Evolutionary conservation across 2,888 invertebrate genomes (phyloP), one percentile per base, ranked within the genome.

Genomic region (Diarsia dahlii): DNA sequence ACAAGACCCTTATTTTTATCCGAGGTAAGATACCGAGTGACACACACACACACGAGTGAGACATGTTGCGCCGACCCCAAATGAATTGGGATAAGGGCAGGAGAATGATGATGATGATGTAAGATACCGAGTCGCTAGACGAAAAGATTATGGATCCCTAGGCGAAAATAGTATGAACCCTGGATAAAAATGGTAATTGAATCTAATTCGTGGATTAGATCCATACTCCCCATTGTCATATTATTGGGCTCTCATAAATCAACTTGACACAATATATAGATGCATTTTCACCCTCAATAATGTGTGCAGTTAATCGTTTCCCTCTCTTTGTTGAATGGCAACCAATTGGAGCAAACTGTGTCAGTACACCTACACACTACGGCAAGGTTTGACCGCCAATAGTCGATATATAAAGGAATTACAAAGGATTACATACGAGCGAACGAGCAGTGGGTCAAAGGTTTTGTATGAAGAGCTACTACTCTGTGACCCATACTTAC

Each of bases 271-370:
- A 72, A 78, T 66, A 71, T 63, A 67, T 75, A 78, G 66, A 78
- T 81, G 76, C 66, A 78, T 76, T 82, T 81, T 74, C 76, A 76
- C 62, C 74, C 63, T 81, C 78, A 84, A 86, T 88, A 86, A 80
- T 83, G 80, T 85, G 84, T 87, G 81, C 86, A 85, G 87, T 90
- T 87, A 89, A 91, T 87, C 84, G 83, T 85, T 82, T 77, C 74
- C 84, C 84, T 79, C 80, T 86, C 80, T 81, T 81, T 80, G 81
- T 85, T 83, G 86, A 88, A 80, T 81, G 71, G 76, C 81, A 76
- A 84, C 83, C 84, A 89, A 89, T 88, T 82, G 86, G 76, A 80
- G 79, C 78, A 81, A 87, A 87, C 84, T 88, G 77, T 84, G 87
- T 80, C 86, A 84, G 71, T 80, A 78, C 70, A 50, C 70, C 70